Base-by-base conservation (phyloP, 2,888 invertebrate genomes). In the Xestobium rufovillosum region DNA sequence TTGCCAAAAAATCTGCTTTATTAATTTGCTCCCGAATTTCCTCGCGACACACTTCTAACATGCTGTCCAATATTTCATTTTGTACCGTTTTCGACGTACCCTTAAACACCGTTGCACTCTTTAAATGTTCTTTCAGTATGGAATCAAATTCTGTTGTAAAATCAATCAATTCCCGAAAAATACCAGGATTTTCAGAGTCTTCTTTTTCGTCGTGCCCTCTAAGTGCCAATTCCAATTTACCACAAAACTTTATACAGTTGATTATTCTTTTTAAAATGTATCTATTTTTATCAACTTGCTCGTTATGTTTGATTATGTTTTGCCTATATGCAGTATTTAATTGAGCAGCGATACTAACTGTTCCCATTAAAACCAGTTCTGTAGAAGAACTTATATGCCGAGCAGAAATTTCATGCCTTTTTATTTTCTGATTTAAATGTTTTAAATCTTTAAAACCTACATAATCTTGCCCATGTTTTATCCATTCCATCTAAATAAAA, bases 241-340 rank as follows among this genome's bases (percentile, higher is more conserved):
- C 39, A 39, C 41, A 44, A 34, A 39, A 39, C 32, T 31, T 35
- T 12, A 42, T 27, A 29, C 38, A n/a, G n/a, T n/a, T n/a, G n/a
- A n/a, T n/a, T n/a, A n/a, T n/a, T n/a, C n/a, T n/a, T n/a, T n/a
- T n/a, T n/a, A n/a, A n/a, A n/a, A n/a, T n/a, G n/a, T n/a, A n/a
- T n/a, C n/a, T n/a, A n/a, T n/a, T n/a, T n/a, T 36, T 39, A 14
- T 26, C 14, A 10, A 39, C 35, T 14, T 35, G 13, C 4, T 35
- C 15, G 15, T 39, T 39, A 19, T 39, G 30, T 25, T 35, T 16
- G 6, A 28, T 16, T 13, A 29, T 29, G 2, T 17, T n/a, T 12
- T 23, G 14, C n/a, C 14, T 14, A 17, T 36, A 36, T 2, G 26
- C 35, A 4, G 26, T 25, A 30, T 34, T 19, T 9, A 38, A 17